phyloP scores from a whole-genome alignment of 2,113 vertebrate species.

The Chrysemys picta region DNA sequence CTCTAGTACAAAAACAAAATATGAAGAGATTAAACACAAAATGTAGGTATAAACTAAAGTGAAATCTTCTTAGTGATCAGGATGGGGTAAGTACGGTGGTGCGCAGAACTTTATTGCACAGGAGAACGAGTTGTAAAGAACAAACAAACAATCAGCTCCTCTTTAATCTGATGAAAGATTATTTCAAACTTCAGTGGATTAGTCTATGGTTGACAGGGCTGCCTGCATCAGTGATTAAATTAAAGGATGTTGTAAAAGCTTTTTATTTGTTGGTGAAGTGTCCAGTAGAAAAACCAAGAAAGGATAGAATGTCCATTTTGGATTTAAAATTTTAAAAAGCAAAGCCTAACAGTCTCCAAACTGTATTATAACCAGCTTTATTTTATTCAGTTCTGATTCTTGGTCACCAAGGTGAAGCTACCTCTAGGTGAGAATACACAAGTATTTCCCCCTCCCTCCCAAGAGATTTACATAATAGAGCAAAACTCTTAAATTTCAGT shows the following conservation, averaged over 20 bases:
- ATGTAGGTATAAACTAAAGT: not conserved
- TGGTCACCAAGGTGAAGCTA: not conserved
- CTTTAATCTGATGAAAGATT: constrained; percentile 59
- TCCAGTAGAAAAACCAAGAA: not conserved
- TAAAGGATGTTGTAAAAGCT: constrained; percentile 32
- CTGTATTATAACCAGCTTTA: not conserved
- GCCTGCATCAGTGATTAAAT: constrained; percentile 10
- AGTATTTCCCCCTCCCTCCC: not conserved
- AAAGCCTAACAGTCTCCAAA: not conserved
- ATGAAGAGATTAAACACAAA: not conserved
- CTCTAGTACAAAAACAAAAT: not conserved
- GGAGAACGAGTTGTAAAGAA: not conserved
- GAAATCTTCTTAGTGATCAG: not conserved
- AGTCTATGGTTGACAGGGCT: constrained; percentile 9
- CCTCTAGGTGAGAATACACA: not conserved
- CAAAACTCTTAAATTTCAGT: not conserved
- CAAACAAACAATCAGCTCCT: not conserved
- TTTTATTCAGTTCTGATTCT: not conserved
- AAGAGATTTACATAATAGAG: not conserved
- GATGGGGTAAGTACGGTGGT: not conserved
- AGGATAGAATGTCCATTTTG: not conserved
- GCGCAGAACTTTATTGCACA: not conserved
- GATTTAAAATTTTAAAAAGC: not conserved
- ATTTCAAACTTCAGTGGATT: constrained; percentile 28
- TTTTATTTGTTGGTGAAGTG: not conserved